Percentiles rank a stretch among this genome's conserved stretches.
Conservation (phyloP, 92 coral and sea anemone genomes). For the Palythoa grandiflora region DNA sequence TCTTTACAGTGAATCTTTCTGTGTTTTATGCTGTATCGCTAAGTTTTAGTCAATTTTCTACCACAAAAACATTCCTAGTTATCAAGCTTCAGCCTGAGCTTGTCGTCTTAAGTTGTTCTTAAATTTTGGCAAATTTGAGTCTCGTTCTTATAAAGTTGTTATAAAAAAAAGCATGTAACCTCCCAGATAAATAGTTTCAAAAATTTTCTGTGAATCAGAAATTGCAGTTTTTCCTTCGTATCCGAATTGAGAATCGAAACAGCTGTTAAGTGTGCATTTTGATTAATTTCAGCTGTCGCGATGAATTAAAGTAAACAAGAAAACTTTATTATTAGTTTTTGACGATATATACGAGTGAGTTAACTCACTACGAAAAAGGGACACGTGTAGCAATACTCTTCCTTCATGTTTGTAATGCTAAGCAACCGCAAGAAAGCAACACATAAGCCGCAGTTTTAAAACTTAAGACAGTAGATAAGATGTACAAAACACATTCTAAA, state of each 20-base stretch:
- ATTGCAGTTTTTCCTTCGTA: not conserved
- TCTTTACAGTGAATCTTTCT: too few relatives aligned
- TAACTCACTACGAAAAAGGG: not conserved
- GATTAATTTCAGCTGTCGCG: not conserved
- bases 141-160: too few relatives aligned
- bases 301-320: too few relatives aligned
- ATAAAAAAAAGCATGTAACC: too few relatives aligned
- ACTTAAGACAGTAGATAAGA: not conserved
- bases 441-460: not conserved
- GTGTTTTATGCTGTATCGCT: too few relatives aligned
- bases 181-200: not conserved
- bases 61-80: too few relatives aligned
- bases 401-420: not conserved
- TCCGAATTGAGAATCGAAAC: not conserved
- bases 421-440: constrained; percentile 32
- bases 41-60: too few relatives aligned
- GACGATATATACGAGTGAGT: not conserved
- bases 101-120: too few relatives aligned
- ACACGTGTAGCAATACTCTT: constrained; percentile 22
- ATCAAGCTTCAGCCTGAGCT: too few relatives aligned
- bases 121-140: too few relatives aligned
- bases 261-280: not conserved
- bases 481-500: not conserved
- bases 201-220: too few relatives aligned
- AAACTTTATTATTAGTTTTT: not conserved